phyloP scores from a whole-genome alignment of 2,888 invertebrate species.

The Phaonia tiefii region DNA sequence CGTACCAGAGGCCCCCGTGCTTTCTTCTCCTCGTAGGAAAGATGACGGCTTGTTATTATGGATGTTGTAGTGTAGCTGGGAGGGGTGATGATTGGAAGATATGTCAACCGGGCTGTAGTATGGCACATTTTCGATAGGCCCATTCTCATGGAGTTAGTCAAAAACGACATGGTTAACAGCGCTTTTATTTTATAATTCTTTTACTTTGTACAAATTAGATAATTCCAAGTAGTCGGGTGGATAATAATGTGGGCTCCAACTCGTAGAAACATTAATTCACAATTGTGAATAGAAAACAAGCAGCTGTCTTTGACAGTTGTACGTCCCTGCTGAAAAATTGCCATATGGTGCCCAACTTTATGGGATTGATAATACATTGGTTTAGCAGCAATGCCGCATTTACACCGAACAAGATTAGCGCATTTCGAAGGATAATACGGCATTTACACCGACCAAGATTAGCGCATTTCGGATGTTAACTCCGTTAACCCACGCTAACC shows the following conservation, averaged over 20 bases:
- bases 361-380: too few species aligned
- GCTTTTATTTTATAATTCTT: slow-evolving; percentile 14
- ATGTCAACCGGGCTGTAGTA: slow-evolving; percentile 24
- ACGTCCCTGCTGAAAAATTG: background rate
- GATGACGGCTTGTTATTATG: slow-evolving; percentile 81
- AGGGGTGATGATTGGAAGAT: slow-evolving; percentile 48
- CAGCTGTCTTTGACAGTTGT: background rate
- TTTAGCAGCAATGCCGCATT: too few species aligned
- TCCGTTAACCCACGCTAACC: too few species aligned
- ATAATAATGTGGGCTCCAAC: background rate
- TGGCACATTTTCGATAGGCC: slow-evolving; percentile 43
- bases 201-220: slow-evolving; percentile 37
- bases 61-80: background rate
- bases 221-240: slow-evolving; percentile 22
- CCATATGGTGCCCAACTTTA: too few species aligned
- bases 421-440: too few species aligned
- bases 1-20: slow-evolving; percentile 83
- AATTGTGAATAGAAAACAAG: slow-evolving; percentile 34
- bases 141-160: slow-evolving; percentile 54
- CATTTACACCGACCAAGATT: too few species aligned
- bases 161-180: slow-evolving; percentile 60
- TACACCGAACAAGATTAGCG: too few species aligned
- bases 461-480: too few species aligned
- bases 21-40: slow-evolving; percentile 80
- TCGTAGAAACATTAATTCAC: slow-evolving; percentile 41